Conservation (phyloP, 2,888 invertebrate species). For the Choreutis nemorana region DNA sequence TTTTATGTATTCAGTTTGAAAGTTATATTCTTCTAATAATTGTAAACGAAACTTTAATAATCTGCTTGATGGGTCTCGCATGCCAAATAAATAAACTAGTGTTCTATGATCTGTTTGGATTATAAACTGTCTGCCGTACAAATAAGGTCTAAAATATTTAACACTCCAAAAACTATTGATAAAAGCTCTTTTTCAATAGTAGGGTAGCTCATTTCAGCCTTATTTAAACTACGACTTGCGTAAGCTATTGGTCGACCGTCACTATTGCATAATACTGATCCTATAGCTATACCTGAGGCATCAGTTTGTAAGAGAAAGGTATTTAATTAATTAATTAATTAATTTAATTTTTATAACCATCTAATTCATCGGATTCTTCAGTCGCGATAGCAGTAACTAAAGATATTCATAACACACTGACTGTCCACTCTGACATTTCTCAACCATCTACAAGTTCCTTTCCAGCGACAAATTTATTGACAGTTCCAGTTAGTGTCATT, state of each 20-base stretch:
- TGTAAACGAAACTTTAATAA: slow-evolving; percentile 6
- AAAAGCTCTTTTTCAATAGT: slow-evolving; percentile 10
- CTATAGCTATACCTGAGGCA: slow-evolving; percentile 10
- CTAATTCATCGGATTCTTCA: no score
- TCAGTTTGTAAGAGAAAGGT: slow-evolving; percentile 12
- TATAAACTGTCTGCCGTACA: slow-evolving; percentile 9
- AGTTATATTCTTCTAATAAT: no score
- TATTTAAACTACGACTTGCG: slow-evolving; percentile 10
- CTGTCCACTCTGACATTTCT: no score
- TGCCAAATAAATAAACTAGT: slow-evolving; percentile 8
- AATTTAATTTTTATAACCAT: no score
- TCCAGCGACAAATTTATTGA: no score
- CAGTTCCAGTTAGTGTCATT: no score
- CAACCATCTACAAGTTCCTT: no score
- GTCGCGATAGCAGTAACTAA: no score
- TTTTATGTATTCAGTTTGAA: no score
- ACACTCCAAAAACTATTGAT: slow-evolving; percentile 10
- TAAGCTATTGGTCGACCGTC: slow-evolving; percentile 9
- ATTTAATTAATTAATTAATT: no score
- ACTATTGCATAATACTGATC: slow-evolving; percentile 8
- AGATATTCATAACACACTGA: no score
- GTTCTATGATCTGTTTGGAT: slow-evolving; percentile 12
- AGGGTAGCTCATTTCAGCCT: slow-evolving; percentile 8
- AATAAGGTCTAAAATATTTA: slow-evolving; percentile 11
- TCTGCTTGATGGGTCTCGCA: slow-evolving; percentile 8